Evolutionary conservation across 2,113 vertebrate species (phyloP).

Genomic region (Sylvia atricapilla): DNA sequence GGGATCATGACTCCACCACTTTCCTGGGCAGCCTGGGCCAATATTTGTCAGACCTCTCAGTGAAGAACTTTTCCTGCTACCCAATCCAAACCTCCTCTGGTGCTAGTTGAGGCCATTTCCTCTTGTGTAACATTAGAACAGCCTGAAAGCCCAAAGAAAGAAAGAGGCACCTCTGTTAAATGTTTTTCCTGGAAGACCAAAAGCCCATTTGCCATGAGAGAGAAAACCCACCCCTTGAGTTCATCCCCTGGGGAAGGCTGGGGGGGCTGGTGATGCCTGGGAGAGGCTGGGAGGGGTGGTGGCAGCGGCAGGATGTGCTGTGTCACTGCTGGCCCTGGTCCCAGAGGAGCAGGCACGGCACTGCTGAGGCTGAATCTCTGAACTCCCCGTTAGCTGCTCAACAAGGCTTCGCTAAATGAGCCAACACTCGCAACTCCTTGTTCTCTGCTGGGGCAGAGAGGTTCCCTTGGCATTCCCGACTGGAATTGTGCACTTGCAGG

Average conservation of each 20-base stretch:
- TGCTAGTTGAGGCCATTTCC: background rate
- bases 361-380: background rate
- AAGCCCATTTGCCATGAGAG: background rate
- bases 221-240: background rate
- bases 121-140: background rate
- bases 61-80: background rate
- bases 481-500: background rate
- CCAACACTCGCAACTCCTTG: background rate
- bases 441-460: background rate
- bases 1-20: background rate
- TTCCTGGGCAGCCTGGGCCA: background rate
- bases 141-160: background rate
- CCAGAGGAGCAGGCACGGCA: background rate
- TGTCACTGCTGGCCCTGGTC: background rate
- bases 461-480: background rate
- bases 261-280: background rate
- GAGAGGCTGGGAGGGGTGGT: background rate
- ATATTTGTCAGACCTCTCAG: background rate
- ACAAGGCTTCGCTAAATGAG: background rate
- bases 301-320: background rate
- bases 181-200: background rate
- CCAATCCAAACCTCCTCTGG: background rate
- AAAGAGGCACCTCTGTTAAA: background rate
- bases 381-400: background rate
- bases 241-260: background rate